Evolutionary conservation across 2,113 vertebrate genomes (phyloP), one percentile per base, ranked within the genome.

Genomic region (Pollachius pollachius): DNA sequence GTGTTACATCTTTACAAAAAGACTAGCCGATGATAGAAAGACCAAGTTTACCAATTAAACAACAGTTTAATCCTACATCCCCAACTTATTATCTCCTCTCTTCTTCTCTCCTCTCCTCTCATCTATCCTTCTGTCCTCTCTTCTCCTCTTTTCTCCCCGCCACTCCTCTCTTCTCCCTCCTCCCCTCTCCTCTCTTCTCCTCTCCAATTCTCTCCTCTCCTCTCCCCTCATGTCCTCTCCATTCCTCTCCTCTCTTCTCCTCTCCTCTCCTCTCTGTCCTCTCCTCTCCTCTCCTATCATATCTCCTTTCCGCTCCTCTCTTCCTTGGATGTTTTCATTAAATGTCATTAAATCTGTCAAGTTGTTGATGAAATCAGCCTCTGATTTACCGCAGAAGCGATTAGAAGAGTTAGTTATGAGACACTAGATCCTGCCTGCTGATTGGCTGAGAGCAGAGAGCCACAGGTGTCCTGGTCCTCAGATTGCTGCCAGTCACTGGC

Each of bases 21-120:
- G 78, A 81, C 78, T 71, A 73, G 73, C 71, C 73, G 78, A 83
- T 75, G 83, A 81, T 64, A 71, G 69, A 79, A 68, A 78, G 68
- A 59, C 73, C 71, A 70, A 60, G 25, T 80, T 82, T 65, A 76
- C 75, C 76, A 61, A 78, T 37, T 48, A 48, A 9, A 48, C 11
- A 9, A 48, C 41, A 11, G 41, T 78, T 65, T 34, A 54, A 8
- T 15, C 78, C 74, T 66, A 3, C 18, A 37, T 4, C 48, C 8
- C 17, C 11, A n/a, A n/a, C n/a, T n/a, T n/a, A n/a, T n/a, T n/a
- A n/a, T 75, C 69, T 78, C 75, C 16, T 64, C 27, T 19, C 18
- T 62, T 3, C 63, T 41, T 11, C 3, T 71, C 21, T 58, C 2
- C 52, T 19, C 7, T 65, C 3, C 5, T 9, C 13, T 30, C 30